These are phyloP conservation scores for Xestia sexstrigata DNA, from an alignment of 2,888 invertebrate species.

Conservation along the genomic window DNA sequence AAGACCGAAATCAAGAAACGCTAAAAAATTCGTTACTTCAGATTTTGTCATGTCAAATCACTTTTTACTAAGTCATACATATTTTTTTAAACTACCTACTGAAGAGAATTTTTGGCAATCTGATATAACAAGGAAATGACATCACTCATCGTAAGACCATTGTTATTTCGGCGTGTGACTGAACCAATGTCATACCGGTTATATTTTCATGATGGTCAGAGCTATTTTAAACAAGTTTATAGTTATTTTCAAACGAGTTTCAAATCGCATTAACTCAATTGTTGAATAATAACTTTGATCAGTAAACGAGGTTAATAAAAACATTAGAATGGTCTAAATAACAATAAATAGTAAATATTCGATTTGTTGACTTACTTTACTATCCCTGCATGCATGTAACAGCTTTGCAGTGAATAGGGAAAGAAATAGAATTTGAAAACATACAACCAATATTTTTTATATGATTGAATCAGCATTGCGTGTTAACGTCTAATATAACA, in stretches of 20 bases:
- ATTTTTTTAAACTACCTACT: constrained; percentile 3
- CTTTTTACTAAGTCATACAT: constrained; percentile 18
- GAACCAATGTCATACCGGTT: constrained; percentile 57
- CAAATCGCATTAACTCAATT: constrained; percentile 17
- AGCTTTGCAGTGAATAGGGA: constrained; percentile 4
- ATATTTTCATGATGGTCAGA: constrained; percentile 30
- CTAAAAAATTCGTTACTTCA: constrained; percentile 26
- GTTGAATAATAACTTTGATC: constrained; percentile 12
- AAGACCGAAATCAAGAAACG: constrained; percentile 23
- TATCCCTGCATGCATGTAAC: background rate
- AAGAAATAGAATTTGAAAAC: constrained; percentile 21
- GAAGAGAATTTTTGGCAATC: constrained; percentile 21
- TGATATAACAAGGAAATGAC: constrained; percentile 61
- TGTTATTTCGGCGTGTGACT: constrained; percentile 65
- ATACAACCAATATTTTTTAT: constrained; percentile 24
- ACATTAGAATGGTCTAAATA: no score
- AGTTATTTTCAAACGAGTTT: constrained; percentile 23
- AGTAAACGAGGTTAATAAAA: background rate
- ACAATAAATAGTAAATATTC: background rate
- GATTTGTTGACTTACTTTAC: background rate
- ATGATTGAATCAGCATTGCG: constrained; percentile 29
- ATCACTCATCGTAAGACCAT: constrained; percentile 44
- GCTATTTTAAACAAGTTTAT: constrained; percentile 35
- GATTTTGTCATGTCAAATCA: constrained; percentile 40
- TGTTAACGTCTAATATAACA: constrained; percentile 23